Evolutionary conservation across 2,888 invertebrate genomes (phyloP), one percentile per base, ranked within the genome.

Genomic region (Biston betularia): DNA sequence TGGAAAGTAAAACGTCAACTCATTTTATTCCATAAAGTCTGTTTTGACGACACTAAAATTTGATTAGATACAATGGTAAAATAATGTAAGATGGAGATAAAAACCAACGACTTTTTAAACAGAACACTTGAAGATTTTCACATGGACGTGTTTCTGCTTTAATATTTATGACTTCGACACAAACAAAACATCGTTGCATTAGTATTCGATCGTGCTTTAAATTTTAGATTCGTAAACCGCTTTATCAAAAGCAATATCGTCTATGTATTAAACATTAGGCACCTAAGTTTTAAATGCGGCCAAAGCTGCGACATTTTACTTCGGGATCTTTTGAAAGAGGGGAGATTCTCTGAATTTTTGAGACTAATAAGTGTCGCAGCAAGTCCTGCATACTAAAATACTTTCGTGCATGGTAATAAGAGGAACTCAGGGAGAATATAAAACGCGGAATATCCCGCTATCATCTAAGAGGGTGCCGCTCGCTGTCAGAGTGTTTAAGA

Each of bases 221-320:
- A 93, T 89, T 93, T 91, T 85, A 92, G 92, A 93, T 93, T 92
- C 85, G 86, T 86, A 90, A 92, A 92, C 89, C 89, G 90, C 89
- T 92, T 92, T 93, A 93, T 92, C 92, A 91, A 89, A 89, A 89
- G 90, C 90, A 89, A 93, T 93, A 93, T 92, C 93, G 80, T 82
- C 87, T 82, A 92, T 92, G 92, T 92, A 89, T 92, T 84, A 92
- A 88, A 92, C 93, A 92, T 92, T 81, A 91, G 89, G 83, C 85
- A 82, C 83, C 84, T 85, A 90, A 89, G 85, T 91, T 92, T 88
- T 84, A 89, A 90, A 90, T 87, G 88, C 85, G 84, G 80, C 78
- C 85, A 79, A 78, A 80, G 83, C 80, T 78, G 79, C 82, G 81
- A 82, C 82, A 84, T 85, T 87, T 88, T 85, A 84, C 86, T 87